A percentile compares a stretch with the other conserved stretches of the same genome.
These are phyloP conservation scores for Andrena hattorfiana DNA, from an alignment of 2,888 invertebrate genomes.

Conservation along the genomic window DNA sequence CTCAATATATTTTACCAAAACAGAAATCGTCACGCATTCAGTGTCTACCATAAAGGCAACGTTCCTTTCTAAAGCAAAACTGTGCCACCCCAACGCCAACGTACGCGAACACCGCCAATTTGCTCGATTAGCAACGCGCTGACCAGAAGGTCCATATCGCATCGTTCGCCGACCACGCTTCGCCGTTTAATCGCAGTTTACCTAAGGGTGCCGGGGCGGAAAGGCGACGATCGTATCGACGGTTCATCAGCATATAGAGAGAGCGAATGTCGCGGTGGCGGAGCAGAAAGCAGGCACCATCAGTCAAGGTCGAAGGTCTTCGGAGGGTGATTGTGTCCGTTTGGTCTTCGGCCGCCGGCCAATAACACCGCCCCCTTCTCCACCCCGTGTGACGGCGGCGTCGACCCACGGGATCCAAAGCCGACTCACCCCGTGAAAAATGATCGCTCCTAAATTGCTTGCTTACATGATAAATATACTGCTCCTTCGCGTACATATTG, in stretches of 20 bases:
- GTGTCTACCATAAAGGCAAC: background rate
- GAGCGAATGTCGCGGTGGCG: slow-evolving; percentile 65
- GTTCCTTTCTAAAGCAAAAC: background rate
- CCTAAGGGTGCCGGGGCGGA: slow-evolving; percentile 20
- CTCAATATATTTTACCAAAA: too few relatives aligned
- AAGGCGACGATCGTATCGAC: slow-evolving; percentile 60
- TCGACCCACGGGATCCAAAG: slow-evolving; percentile 76
- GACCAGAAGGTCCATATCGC: background rate
- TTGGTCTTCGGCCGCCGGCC: slow-evolving; percentile 82
- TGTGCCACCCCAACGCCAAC: background rate
- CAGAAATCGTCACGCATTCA: too few relatives aligned
- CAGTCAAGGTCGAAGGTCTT: slow-evolving; percentile 79
- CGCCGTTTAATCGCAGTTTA: slow-evolving; percentile 36
- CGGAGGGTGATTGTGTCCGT: slow-evolving; percentile 81
- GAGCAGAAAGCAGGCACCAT: slow-evolving; percentile 77
- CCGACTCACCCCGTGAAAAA: slow-evolving; percentile 83
- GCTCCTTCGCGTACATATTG: slow-evolving; percentile 68
- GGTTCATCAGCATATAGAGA: slow-evolving; percentile 80
- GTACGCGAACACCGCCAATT: background rate
- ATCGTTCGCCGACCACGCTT: background rate
- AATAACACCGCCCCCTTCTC: slow-evolving; percentile 78
- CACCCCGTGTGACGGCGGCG: background rate
- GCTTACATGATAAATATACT: slow-evolving; percentile 85
- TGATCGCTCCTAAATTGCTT: slow-evolving; percentile 84
- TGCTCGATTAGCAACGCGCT: background rate